Evolutionary conservation across 2,888 invertebrate genomes (phyloP), one percentile per base, ranked within the genome.

Genomic region (Noctua janthe): DNA sequence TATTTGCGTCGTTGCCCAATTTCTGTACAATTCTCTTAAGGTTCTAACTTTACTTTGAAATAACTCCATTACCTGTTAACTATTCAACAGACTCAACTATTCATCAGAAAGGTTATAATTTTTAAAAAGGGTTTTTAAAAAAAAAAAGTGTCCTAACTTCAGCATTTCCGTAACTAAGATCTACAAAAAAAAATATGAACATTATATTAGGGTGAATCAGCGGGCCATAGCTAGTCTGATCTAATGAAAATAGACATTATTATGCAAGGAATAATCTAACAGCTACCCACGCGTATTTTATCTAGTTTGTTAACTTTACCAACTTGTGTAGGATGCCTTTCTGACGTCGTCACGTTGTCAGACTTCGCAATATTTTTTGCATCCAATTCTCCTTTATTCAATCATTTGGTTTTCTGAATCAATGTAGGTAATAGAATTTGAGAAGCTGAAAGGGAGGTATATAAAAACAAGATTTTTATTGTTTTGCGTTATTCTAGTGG

Each of bases 211-310:
- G 43, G 7, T 13, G 7, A n/a, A 23, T 7, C 43, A 0, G 43
- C 29, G 29, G 4, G 39, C 7, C 7, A n/a, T 1, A 67, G 23
- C 39, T 66, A 23, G 54, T 59, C 10, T 1, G 0, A 76, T n/a
- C 11, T 62, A n/a, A 13, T 78, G 13, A 54, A 49, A 72, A 56
- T 49, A 66, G 2, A 23, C 13, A 66, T 56, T 72, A 20, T 39
- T 72, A 73, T 56, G 39, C 66, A 79, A 79, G 70, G 47, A 80
- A 39, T 54, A 62, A 47, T 62, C 35, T 35, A 35, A 13, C 1
- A 47, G 35, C 29, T 23, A 56, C 47, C 80, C 47, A 64, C 54
- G 62, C 47, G 10, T 54, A 49, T 56, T 70, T 47, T 7, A 56
- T 64, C 7, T 56, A 39, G 43, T 70, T 75, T 71, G 29, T 20